Conservation (phyloP, 2,797 vertebrate species). For the Epinephelus awoara region DNA sequence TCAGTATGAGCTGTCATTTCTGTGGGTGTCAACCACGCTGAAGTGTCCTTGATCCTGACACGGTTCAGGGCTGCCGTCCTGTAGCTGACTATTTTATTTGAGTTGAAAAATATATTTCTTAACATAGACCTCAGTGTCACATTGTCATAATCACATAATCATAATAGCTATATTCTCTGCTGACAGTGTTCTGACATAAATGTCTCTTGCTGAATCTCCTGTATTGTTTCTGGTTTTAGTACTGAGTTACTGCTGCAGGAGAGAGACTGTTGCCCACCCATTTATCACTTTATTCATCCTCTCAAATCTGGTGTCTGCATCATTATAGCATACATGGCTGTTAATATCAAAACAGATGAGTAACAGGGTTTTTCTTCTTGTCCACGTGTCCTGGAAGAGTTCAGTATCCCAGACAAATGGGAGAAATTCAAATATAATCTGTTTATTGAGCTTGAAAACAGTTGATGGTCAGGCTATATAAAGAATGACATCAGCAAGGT, state of each 20-base stretch:
- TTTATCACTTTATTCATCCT: not conserved
- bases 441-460: too few relatives aligned
- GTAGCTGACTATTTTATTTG: not conserved
- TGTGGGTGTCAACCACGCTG: not conserved
- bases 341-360: not conserved
- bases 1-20: not conserved
- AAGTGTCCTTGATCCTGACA: not conserved
- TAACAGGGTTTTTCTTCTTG: too few relatives aligned
- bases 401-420: too few relatives aligned
- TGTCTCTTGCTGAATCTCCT: not conserved
- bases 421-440: too few relatives aligned
- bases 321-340: not conserved
- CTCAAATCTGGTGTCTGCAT: not conserved
- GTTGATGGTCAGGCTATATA: too few relatives aligned
- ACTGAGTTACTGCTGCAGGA: slow-evolving; percentile 2
- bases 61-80: not conserved
- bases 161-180: not conserved
- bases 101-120: not conserved
- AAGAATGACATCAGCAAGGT: too few relatives aligned
- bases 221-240: not conserved
- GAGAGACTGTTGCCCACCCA: not conserved
- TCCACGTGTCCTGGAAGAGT: too few relatives aligned
- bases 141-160: not conserved
- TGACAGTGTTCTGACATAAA: not conserved
- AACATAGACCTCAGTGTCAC: not conserved